Evolutionary conservation across 2,113 vertebrate species (phyloP), one percentile per base, ranked within the genome.

Genomic region (Myotis davidii): DNA sequence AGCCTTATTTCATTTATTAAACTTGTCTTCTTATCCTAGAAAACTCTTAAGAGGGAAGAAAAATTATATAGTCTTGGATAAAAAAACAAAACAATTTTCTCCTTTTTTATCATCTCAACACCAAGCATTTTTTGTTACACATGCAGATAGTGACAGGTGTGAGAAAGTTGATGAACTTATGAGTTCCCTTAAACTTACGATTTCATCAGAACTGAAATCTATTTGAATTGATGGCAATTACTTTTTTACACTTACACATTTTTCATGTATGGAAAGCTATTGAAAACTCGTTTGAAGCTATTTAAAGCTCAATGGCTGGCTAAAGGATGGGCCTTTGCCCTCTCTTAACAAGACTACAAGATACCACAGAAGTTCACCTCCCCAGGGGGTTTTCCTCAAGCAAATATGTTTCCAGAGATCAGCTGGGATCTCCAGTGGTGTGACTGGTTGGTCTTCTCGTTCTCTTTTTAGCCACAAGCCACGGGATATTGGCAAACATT

Each of bases 401-500:
- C 61, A 87, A 70, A 32, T 0, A 76, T 12, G 32, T 3, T 34
- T 59, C 85, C 59, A 83, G 64, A 91, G 64, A 89, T 87, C 3
- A 50, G 42, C 0, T 17, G 0, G 69, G 90, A 56, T 1, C 6
- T 14, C 78, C n/a, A 77, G 59, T 37, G 29, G 8, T 85, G 64
- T 69, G 82, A 18, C 61, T 83, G 20, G 12, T 72, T 92, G 88
- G 87, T 90, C 86, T 91, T 88, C 94, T 64, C 67, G 56, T 34
- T 93, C 74, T 94, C 91, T 79, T 96, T 96, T 96, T 73, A 96
- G 88, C 91, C 78, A 90, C 0, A 23, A 97, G 95, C 88, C 97
- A 88, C 20, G 65, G 86, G 95, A 96, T 94, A 54, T 37, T 94
- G 96, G 85, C 88, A 98, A 96, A 95, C 87, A 69, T 42, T 97